A percentile compares a stretch with the other conserved stretches of the same genome.
Conservation (phyloP, 2,113 vertebrate genomes). For the Lasiurus cinereus region DNA sequence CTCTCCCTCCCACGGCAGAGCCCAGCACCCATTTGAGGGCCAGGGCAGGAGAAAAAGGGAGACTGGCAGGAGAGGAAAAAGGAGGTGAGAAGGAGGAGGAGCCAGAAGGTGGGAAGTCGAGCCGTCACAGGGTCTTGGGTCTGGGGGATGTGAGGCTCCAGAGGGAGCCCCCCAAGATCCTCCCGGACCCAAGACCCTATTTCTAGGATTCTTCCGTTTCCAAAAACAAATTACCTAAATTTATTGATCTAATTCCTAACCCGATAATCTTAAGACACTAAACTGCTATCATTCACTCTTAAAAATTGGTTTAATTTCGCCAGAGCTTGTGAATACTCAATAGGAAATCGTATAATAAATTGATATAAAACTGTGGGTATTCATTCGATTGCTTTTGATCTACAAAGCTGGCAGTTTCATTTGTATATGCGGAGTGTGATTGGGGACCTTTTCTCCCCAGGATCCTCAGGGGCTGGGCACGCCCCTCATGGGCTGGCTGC, state of each 20-base stretch:
- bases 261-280: constrained; percentile 57
- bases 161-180: background rate
- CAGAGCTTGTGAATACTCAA: constrained; percentile 12
- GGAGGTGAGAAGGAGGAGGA: background rate
- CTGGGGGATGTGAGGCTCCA: background rate
- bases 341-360: constrained; percentile 45
- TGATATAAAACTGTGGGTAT: background rate
- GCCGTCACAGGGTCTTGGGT: background rate
- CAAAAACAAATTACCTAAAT: constrained; percentile 47
- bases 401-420: background rate
- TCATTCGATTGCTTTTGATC: background rate
- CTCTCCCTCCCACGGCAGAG: background rate
- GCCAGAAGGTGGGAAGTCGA: background rate
- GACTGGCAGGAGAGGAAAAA: background rate
- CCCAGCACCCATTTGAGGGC: background rate
- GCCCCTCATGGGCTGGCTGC: background rate
- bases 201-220: constrained; percentile 39
- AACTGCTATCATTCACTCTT: constrained; percentile 57
- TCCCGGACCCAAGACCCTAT: background rate
- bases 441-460: background rate
- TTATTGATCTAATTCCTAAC: constrained; percentile 63
- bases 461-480: background rate
- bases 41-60: background rate
- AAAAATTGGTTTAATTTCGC: constrained; percentile 76
- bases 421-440: fast-evolving